Percentiles rank a stretch among this genome's conserved stretches.
These are phyloP conservation scores for Spilarctia lutea DNA, from an alignment of 2,888 invertebrate species.

Conservation along the genomic window DNA sequence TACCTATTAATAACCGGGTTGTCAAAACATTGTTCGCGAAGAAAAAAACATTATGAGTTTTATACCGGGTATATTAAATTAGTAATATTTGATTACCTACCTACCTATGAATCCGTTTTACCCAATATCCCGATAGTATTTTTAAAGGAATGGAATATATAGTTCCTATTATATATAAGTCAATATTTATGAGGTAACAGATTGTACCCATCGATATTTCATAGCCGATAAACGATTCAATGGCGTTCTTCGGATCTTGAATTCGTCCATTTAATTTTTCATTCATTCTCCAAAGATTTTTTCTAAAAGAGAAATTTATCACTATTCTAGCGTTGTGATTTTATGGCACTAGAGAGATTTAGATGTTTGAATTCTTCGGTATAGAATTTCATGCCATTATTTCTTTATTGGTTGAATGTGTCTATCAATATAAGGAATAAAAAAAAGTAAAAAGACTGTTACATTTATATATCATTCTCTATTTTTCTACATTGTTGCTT, in stretches of 20 bases:
- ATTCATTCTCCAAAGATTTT: conserved; percentile 25
- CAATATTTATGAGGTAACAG: conserved; percentile 19
- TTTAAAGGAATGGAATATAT: neutral
- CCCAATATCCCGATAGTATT: neutral
- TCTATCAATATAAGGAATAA: neutral
- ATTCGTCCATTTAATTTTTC: conserved; percentile 39
- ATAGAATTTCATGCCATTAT: neutral
- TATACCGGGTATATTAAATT: neutral
- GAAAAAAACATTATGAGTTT: neutral
- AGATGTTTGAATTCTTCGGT: neutral
- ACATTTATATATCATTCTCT: neutral
- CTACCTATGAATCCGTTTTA: neutral
- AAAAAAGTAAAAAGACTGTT: neutral
- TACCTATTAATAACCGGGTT: neutral
- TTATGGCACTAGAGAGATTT: neutral
- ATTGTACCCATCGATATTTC: conserved; percentile 25
- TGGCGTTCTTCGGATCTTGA: conserved; percentile 29
- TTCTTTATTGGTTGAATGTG: neutral
- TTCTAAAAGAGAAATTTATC: conserved; percentile 37
- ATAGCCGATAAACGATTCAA: conserved; percentile 29
- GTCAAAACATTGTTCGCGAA: neutral
- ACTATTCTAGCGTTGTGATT: conserved; percentile 6
- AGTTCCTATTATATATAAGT: neutral
- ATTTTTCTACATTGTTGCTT: no score
- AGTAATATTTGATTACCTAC: neutral